Base-by-base conservation (phyloP, 2,888 invertebrate species). In the Drosophila monieri region DNA sequence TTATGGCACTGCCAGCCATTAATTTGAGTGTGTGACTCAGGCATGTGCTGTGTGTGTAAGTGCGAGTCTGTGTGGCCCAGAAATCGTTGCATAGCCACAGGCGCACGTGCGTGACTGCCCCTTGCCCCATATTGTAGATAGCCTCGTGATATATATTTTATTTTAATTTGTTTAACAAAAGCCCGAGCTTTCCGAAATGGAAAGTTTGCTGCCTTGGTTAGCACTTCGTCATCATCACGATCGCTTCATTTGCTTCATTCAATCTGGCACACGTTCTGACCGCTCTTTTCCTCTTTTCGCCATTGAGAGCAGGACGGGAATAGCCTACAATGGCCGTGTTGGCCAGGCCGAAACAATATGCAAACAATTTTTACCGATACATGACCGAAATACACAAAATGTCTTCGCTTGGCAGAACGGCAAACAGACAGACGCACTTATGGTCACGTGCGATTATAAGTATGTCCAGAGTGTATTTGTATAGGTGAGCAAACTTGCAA, bases 301-400 rank as follows among this genome's bases (percentile, higher is more conserved):
- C 12, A 46, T 56, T 47, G 46, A 35, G 46, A 52, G 37, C 39
- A 41, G 41, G 52, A 66, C 37, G 41, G 35, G 2, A 35, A 35
- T 35, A 15, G 14, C 32, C 14, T n/a, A 14, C 73, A 73, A 77
- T 77, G 69, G 64, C 52, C 64, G 41, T 67, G 67, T 27, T 43
- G 73, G 70, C 73, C 61, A n/a, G 70, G 37, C 69, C 88, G 73
- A 83, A 88, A 86, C 88, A 89, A 88, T 88, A 85, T 89, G 89
- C 89, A 89, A 85, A 89, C 85, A 85, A 85, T 88, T 85, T 85
- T 78, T 74, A 79, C 85, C 74, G 76, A 79, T 85, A 89, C 85
- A 88, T 85, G 85, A 85, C 85, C 73, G 72, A 85, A 85, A 85
- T 85, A 89, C 85, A 77, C 69, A 80, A 89, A 78, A 75, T 67